A percentile compares a stretch with the other conserved stretches of the same genome.
phyloP scores from a whole-genome alignment of 2,797 vertebrate genomes.

The Propithecus perrieri region DNA sequence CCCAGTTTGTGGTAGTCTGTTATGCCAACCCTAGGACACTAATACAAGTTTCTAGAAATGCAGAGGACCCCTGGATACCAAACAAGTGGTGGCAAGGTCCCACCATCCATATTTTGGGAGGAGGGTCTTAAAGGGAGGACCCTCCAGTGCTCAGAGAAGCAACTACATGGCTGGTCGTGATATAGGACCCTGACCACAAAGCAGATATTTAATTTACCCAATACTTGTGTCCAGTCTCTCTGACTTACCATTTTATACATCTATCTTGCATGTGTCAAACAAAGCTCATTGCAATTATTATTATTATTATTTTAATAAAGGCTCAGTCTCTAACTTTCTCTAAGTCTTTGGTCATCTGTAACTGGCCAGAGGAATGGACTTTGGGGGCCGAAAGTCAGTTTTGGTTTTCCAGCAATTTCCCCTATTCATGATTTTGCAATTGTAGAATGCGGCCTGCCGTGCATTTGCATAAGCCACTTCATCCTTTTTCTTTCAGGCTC shows the following conservation, averaged over 20 bases:
- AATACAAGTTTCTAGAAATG: background rate
- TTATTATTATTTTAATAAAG: background rate
- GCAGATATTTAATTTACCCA: background rate
- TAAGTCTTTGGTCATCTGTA: conserved; percentile 54
- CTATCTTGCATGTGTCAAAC: background rate
- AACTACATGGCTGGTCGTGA: background rate
- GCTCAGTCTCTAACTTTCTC: background rate
- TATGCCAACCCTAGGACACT: background rate
- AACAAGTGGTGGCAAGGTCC: background rate
- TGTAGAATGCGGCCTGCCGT: background rate
- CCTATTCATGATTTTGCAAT: conserved; percentile 60
- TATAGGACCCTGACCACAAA: background rate
- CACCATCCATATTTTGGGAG: background rate
- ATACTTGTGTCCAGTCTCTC: background rate
- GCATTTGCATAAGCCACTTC: conserved; percentile 67
- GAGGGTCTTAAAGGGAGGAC: background rate
- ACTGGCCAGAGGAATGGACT: conserved; percentile 35
- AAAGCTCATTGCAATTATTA: background rate
- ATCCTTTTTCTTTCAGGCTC: conserved; percentile 27
- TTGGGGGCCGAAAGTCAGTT: conserved; percentile 15
- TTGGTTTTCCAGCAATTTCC: conserved; percentile 43
- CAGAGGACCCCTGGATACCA: background rate
- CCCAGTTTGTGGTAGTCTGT: background rate
- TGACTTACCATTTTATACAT: background rate
- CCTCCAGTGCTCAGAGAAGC: background rate